Base-by-base conservation (phyloP, 1,140 invertebrate species). In the Ectropis grisescens region DNA sequence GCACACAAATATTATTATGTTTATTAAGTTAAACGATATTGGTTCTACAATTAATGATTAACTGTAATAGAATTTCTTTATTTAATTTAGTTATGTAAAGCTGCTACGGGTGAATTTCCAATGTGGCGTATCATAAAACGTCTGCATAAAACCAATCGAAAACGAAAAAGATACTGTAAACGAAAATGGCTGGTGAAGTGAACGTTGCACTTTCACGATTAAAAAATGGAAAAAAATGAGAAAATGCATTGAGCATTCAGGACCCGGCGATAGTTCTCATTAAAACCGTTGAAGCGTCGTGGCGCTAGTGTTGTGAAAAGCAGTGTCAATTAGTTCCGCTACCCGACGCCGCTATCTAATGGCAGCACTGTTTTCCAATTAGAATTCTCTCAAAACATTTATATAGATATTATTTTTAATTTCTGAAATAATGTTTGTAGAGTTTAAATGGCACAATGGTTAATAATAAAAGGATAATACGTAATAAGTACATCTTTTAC, bases 131-230 rank as follows among this genome's bases (percentile, higher is more conserved):
- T n/a, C 2, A 2, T 58, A 72, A 71, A 79, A 71, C 67, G 65
- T 72, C 62, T 79, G 65, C 60, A 64, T 69, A 75, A 74, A 72
- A 74, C 55, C 74, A 68, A 70, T 4, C 70, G 60, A 74, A 74
- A 79, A 75, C 45, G 53, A 79, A 79, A 79, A 75, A 79, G 64
- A 69, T 70, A 61, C 48, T 51, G 50, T 57, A 53, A 69, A 74
- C 65, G 62, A 75, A 79, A 79, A 79, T 76, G 50, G 58, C 67
- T 50, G 55, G 61, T 61, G 68, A 79, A 71, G 74, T 79, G 74
- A 74, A 76, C 70, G 70, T 71, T 74, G 74, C 74, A 79, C 74
- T 79, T 79, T 75, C 64, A 75, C 74, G 62, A 75, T 71, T 71
- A 71, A 72, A 70, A 71, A 70, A 61, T 53, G 69, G 70, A 75